These are phyloP conservation scores for Crossocerus cetratus DNA, from an alignment of 2,888 invertebrate species.

Conservation along the genomic window DNA sequence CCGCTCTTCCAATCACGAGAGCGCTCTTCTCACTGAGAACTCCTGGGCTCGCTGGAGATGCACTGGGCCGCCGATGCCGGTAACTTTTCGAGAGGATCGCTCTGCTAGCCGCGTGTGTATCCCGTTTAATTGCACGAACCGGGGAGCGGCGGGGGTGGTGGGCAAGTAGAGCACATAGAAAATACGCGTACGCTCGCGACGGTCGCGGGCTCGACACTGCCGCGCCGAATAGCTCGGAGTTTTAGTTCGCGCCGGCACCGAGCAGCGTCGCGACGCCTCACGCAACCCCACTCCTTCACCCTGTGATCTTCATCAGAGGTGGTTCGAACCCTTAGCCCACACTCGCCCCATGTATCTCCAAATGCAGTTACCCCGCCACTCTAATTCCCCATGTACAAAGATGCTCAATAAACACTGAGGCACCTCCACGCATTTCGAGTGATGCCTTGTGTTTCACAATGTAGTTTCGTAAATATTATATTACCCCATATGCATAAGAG, in stretches of 20 bases:
- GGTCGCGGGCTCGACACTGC: constrained; percentile 75
- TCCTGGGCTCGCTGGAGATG: not conserved
- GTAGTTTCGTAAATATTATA: too few species aligned
- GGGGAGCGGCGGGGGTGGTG: constrained; percentile 10
- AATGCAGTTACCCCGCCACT: too few species aligned
- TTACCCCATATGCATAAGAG: too few species aligned
- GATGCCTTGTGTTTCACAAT: too few species aligned
- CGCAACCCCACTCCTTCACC: constrained; percentile 47
- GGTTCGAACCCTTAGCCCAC: too few species aligned
- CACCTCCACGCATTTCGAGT: too few species aligned
- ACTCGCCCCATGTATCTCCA: too few species aligned
- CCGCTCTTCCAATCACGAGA: too few species aligned
- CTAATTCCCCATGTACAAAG: too few species aligned
- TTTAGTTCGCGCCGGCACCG: constrained; percentile 74
- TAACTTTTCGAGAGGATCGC: not conserved
- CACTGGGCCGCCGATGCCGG: not conserved
- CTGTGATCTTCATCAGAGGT: not conserved
- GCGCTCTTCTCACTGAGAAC: not conserved
- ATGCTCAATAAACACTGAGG: too few species aligned
- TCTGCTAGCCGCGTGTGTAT: not conserved
- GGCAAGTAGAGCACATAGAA: constrained; percentile 5
- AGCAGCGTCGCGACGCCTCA: constrained; percentile 69
- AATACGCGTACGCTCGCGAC: constrained; percentile 74
- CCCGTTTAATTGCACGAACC: constrained; percentile 8
- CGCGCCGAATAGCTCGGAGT: constrained; percentile 68